A percentile compares a stretch with the other conserved stretches of the same genome.
phyloP scores from a whole-genome alignment of 2,888 invertebrate genomes.

The Microdon myrmicae region DNA sequence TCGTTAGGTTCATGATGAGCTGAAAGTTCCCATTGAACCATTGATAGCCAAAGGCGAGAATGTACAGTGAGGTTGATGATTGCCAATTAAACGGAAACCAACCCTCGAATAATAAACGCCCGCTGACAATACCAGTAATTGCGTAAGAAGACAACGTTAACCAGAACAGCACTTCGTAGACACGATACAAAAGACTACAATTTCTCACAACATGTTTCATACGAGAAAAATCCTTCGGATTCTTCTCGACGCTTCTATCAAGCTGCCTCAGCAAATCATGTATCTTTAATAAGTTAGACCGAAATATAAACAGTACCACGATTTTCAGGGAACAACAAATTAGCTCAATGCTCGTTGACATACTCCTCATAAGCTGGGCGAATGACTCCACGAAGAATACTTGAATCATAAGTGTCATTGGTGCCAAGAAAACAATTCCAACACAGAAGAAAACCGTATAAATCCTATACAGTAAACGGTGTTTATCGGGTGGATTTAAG shows the following conservation, averaged over 20 bases:
- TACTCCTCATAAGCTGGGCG: conserved; percentile 36
- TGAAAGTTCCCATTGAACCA: conserved; percentile 24
- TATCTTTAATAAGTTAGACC: conserved; percentile 10
- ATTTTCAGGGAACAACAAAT: conserved; percentile 38
- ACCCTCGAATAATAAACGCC: conserved; percentile 38
- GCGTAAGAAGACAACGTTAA: conserved; percentile 31
- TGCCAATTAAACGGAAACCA: conserved; percentile 35
- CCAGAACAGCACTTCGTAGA: conserved; percentile 35
- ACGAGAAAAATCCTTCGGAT: conserved; percentile 29
- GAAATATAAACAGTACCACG: conserved; percentile 20
- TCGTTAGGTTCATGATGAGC: conserved; percentile 43
- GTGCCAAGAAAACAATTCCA: conserved; percentile 20
- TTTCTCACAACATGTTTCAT: conserved; percentile 36
- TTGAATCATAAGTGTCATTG: conserved; percentile 27
- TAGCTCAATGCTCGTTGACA: conserved; percentile 48
- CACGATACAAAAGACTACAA: conserved; percentile 25
- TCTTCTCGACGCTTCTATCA: conserved; percentile 41
- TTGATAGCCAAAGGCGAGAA: conserved; percentile 42
- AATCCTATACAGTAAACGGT: conserved; percentile 25
- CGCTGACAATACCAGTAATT: conserved; percentile 35
- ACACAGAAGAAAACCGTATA: conserved; percentile 37
- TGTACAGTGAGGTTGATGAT: conserved; percentile 14
- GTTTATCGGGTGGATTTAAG: conserved; percentile 27
- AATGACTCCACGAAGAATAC: conserved; percentile 23
- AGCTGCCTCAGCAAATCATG: conserved; percentile 26